These are phyloP conservation scores for Drosophila ustulata DNA, from an alignment of 2,888 invertebrate species.

Conservation along the genomic window DNA sequence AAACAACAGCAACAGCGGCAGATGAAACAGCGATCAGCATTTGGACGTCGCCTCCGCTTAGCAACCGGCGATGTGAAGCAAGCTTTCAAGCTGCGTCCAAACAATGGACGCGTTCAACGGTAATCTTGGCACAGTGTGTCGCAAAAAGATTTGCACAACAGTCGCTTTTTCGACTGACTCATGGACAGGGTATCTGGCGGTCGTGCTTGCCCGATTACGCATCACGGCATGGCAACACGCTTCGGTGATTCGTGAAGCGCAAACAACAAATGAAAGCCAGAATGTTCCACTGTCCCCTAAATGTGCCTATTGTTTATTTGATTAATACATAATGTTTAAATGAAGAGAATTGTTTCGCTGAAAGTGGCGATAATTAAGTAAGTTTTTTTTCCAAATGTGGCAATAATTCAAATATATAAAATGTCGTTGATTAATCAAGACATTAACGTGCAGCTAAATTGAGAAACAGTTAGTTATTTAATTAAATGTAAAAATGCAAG, in stretches of 20 bases:
- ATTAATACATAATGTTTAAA: conserved; percentile 6
- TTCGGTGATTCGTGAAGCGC: conserved; percentile 25
- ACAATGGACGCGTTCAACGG: conserved; percentile 30
- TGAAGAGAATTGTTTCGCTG: conserved; percentile 9
- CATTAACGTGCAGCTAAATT: neutral
- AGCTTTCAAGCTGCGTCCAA: conserved; percentile 11
- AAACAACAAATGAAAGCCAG: conserved; percentile 19
- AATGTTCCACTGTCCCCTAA: conserved; percentile 6
- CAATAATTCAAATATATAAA: neutral
- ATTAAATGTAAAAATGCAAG: neutral
- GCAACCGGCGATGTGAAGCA: conserved; percentile 33
- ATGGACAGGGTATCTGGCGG: conserved; percentile 7
- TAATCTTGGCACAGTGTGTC: conserved; percentile 10
- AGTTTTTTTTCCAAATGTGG: conserved; percentile 15
- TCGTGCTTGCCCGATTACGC: neutral
- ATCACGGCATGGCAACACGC: conserved; percentile 21
- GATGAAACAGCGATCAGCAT: conserved; percentile 36
- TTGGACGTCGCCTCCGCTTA: conserved; percentile 32
- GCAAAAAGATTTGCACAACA: conserved; percentile 7
- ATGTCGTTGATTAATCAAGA: conserved; percentile 2
- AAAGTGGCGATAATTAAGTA: conserved; percentile 28
- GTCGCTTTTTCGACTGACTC: neutral
- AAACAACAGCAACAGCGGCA: conserved; percentile 11
- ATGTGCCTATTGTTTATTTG: conserved; percentile 18
- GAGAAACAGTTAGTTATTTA: neutral